These are phyloP conservation scores for Adela reaumurella DNA, from an alignment of 2,888 invertebrate genomes.

Conservation along the genomic window DNA sequence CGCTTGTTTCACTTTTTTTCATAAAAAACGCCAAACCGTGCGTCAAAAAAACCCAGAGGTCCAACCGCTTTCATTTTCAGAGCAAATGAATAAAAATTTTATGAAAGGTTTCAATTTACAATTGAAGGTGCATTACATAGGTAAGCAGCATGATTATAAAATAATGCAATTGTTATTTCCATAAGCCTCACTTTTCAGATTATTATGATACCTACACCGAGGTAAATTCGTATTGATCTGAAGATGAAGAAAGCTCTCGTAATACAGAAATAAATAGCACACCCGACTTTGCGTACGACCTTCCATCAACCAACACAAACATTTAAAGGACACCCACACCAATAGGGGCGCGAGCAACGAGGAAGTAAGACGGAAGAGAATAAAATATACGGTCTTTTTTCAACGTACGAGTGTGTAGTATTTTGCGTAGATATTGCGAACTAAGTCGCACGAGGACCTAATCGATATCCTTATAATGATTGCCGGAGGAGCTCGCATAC, in stretches of 20 bases:
- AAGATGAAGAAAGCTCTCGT: neutral
- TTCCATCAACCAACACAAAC: neutral
- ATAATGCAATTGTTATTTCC: no score
- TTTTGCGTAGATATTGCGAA: constrained; percentile 49
- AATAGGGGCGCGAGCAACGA: neutral
- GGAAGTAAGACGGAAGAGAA: neutral
- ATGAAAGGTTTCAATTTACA: no score
- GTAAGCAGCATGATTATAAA: no score
- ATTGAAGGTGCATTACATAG: no score
- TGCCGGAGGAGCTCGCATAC: constrained; percentile 57
- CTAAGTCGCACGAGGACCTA: constrained; percentile 41
- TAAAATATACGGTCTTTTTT: constrained; percentile 1
- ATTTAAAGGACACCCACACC: neutral
- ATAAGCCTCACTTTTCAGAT: no score
- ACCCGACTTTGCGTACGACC: neutral
- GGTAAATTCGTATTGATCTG: no score
- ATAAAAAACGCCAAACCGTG: no score
- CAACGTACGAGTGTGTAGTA: constrained; percentile 1
- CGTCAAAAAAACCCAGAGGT: no score
- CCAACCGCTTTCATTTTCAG: no score
- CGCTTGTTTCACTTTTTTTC: no score
- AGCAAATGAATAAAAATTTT: no score
- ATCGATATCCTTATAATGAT: constrained; percentile 60
- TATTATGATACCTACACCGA: no score
- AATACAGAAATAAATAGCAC: neutral